Conservation (phyloP, 1,140 invertebrate genomes). For the Laupala kohalensis region DNA sequence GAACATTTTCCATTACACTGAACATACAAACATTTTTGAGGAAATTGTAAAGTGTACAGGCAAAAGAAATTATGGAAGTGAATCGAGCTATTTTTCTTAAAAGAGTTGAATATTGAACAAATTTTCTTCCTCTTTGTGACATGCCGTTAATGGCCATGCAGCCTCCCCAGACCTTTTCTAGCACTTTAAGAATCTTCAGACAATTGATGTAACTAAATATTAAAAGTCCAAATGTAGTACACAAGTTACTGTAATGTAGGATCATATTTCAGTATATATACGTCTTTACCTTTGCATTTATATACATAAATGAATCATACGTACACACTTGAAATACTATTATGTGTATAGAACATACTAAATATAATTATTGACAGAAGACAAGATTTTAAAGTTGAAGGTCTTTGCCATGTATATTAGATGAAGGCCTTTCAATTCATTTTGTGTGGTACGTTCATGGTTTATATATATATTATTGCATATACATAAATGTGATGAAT, state of each 20-base stretch:
- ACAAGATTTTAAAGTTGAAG: background rate
- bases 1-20: background rate
- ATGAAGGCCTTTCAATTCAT: background rate
- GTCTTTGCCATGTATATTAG: background rate
- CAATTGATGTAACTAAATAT: background rate
- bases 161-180: background rate
- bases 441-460: background rate
- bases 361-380: background rate
- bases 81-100: background rate
- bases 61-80: background rate
- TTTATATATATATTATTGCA: background rate
- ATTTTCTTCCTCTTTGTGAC: background rate
- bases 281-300: background rate
- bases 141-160: background rate
- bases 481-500: background rate
- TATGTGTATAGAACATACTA: background rate
- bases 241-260: constrained; percentile 5
- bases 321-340: background rate
- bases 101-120: background rate
- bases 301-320: background rate
- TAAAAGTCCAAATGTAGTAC: background rate
- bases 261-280: background rate
- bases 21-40: background rate
- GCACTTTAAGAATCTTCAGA: background rate
- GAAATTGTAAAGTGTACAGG: background rate